Percentiles rank a stretch among this genome's conserved stretches.
phyloP scores from a whole-genome alignment of 2,797 vertebrate species.

The Oreortyx pictus region DNA sequence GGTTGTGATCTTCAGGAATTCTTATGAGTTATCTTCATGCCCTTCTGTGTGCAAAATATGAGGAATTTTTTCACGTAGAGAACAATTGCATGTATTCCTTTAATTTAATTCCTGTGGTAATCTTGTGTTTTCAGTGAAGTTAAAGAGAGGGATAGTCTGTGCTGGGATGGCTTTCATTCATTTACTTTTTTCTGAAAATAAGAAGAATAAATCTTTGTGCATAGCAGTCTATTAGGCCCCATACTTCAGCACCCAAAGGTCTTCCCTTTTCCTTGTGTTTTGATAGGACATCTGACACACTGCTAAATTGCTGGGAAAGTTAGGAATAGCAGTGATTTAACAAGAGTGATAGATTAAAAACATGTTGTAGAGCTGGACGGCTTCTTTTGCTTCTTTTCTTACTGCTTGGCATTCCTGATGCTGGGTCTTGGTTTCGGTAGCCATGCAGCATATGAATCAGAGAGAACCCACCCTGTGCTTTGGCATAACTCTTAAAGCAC shows the following conservation, averaged over 20 bases:
- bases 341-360: slow-evolving; percentile 22
- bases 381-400: slow-evolving; percentile 32
- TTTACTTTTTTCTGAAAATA: neutral
- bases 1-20: neutral
- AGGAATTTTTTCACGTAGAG: neutral
- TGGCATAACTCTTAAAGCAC: slow-evolving; percentile 63
- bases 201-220: slow-evolving; percentile 1
- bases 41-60: neutral
- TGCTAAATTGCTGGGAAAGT: slow-evolving; percentile 56
- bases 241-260: neutral
- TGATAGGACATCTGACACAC: slow-evolving; percentile 8
- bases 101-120: neutral
- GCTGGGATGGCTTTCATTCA: neutral
- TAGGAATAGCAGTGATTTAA: slow-evolving; percentile 48
- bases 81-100: neutral
- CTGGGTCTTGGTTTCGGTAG: slow-evolving; percentile 71
- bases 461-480: slow-evolving; percentile 70
- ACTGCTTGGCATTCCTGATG: slow-evolving; percentile 72
- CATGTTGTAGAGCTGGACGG: slow-evolving; percentile 17
- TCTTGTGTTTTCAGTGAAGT: neutral
- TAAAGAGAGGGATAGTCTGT: neutral
- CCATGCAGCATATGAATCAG: slow-evolving; percentile 74
- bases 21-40: neutral
- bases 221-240: neutral
- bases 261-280: slow-evolving; percentile 43